Conservation (phyloP, 2,797 vertebrate genomes). For the Brachymystax lenok region DNA sequence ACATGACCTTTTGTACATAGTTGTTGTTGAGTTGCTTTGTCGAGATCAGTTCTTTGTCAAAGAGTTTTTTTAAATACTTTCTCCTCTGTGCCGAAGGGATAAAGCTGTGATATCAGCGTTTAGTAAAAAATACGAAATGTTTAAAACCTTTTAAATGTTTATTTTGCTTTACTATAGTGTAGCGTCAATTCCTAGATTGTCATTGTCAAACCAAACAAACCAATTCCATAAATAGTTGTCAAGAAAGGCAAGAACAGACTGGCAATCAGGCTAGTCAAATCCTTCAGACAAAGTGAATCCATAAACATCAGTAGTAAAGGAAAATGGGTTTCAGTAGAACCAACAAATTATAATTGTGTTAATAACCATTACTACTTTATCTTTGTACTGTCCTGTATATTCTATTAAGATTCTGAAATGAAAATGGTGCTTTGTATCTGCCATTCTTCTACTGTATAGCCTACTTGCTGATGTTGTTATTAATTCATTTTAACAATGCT, state of each 20-base stretch:
- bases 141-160: no score
- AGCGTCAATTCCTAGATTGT: no score
- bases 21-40: conserved; percentile 74
- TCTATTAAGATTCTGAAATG: conserved; percentile 45
- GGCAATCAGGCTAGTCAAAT: background rate
- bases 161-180: no score
- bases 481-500: conserved; percentile 20
- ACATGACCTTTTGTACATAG: conserved; percentile 78
- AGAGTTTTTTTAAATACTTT: no score
- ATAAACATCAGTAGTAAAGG: conserved; percentile 54
- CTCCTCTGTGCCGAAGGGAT: conserved; percentile 72
- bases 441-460: conserved; percentile 69
- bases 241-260: no score
- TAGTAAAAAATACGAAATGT: conserved; percentile 23
- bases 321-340: conserved; percentile 37
- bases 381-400: conserved; percentile 57
- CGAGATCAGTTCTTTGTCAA: no score
- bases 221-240: no score
- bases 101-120: conserved; percentile 42
- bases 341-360: conserved; percentile 27
- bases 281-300: conserved; percentile 57
- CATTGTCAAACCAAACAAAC: no score
- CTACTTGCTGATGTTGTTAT: conserved; percentile 55
- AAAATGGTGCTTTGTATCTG: conserved; percentile 76
- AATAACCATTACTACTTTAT: conserved; percentile 48